Evolutionary conservation across 53 echinoderm and acorn worm genomes (phyloP), one percentile per base, ranked within the genome.

Genomic region (Henricia sp.): DNA sequence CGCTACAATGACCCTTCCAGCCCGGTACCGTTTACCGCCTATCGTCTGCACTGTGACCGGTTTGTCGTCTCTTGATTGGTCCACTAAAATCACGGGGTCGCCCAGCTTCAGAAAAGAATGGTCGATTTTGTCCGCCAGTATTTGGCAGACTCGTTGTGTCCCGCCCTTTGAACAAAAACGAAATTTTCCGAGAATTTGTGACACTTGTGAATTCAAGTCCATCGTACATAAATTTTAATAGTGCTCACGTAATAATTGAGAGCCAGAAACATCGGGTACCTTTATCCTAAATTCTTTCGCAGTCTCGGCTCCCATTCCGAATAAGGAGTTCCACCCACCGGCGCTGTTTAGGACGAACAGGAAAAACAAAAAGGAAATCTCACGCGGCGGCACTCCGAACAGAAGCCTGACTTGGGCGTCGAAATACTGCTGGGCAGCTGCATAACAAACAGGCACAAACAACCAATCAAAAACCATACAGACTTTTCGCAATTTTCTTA

Each of bases 91-190:
- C 24, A 97, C 99, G 2, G 90, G 94, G 53, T 94, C 94, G 33
- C 74, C 84, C 5, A 92, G 68, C 17, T 83, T 58, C 23, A 97
- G 60, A 24, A 74, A 92, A 43, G 87, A 62, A 27, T 80, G 78
- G 39, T 73, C 82, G 13, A 94, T 52, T 53, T 86, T 88, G 43
- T 88, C 86, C 30, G 92, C 94, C 11, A 97, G 67, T 2, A 82
- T 88, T 52, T 92, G 94, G 48, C 94, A 97, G 4, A 94, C 16
- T 67, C 90, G 80, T 75, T 97, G 94, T 0, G 92, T 86, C 42
- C 99, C 99, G 42, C 99, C 99, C 99, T 97, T 28, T 35, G 36
- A 40, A n/a, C n/a, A n/a, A n/a, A n/a, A n/a, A n/a, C n/a, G n/a
- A n/a, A n/a, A n/a, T n/a, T n/a, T n/a, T n/a, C n/a, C n/a, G n/a